Evolutionary conservation across 1,140 invertebrate genomes (phyloP), one percentile per base, ranked within the genome.

Genomic region (Halictus rubicundus): DNA sequence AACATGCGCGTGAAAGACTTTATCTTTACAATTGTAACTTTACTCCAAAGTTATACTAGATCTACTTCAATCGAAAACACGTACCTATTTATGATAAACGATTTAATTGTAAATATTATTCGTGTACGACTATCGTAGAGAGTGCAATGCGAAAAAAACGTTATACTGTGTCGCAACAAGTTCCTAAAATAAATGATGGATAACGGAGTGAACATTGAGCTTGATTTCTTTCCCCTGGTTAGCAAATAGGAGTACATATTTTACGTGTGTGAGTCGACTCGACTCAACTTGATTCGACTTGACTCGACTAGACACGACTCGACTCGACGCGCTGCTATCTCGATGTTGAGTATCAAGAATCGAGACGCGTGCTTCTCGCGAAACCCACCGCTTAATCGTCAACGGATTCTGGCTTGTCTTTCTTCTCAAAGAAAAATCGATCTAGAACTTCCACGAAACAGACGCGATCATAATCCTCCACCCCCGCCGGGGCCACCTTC

Each of bases 111-210:
- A 89, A 82, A 91, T 88, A 90, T 82, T 83, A 85, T 81, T 81
- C 69, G 82, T 87, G 83, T 87, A 89, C 83, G 80, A 82, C 54
- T 87, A 88, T 86, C 78, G 87, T 91, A 88, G 87, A 73, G 80
- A 84, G 86, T 86, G 77, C 82, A 84, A 90, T 89, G 83, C 87
- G 87, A 83, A 59, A 64, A 83, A 78, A 75, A 80, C 66, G 80
- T 80, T 78, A 80, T 90, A 88, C 86, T 87, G 88, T 90, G 87
- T 88, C 87, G 88, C 87, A 88, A 87, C 84, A 90, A 91, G 90
- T 91, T 91, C 89, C 90, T 91, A 90, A 89, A 91, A 90, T 90
- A 91, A 90, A 91, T 86, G 79, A 90, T 87, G 79, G 77, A 85
- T 83, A 90, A 83, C 68, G 78, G 82, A 68, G 65, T 65, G 70